These are phyloP conservation scores for Crenuchus spilurus DNA, from an alignment of 2,797 vertebrate genomes.

Conservation along the genomic window DNA sequence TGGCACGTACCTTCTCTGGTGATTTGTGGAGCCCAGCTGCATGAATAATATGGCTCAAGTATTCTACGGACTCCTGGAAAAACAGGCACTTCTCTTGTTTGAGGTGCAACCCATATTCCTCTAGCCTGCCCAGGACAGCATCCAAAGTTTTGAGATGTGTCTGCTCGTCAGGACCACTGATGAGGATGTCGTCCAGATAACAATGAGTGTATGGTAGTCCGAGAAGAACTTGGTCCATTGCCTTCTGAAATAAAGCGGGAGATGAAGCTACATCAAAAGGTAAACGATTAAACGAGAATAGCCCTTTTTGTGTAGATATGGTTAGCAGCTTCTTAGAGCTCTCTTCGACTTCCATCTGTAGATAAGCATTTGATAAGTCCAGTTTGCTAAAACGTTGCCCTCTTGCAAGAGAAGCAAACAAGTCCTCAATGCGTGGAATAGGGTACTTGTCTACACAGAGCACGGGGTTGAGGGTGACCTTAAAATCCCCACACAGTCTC, in stretches of 20 bases:
- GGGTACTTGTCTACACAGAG: conserved; percentile 14
- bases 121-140: background rate
- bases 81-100: no score
- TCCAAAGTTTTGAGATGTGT: background rate
- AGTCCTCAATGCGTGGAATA: conserved; percentile 13
- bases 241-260: conserved; percentile 2
- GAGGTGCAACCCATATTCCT: background rate
- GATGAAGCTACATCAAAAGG: background rate
- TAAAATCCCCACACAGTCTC: background rate
- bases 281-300: background rate
- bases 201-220: background rate
- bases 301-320: background rate
- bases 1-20: conserved; percentile 14
- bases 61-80: no score
- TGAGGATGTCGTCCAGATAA: background rate
- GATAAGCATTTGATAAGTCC: background rate
- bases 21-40: conserved; percentile 17
- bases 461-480: conserved; percentile 15
- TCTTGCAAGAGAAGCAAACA: conserved; percentile 26
- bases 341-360: background rate
- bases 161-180: background rate
- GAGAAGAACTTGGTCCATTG: conserved; percentile 5
- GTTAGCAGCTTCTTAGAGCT: background rate
- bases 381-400: conserved; percentile 21
- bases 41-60: conserved; percentile 3